These are phyloP conservation scores for Ophion costatus DNA, from an alignment of 2,888 invertebrate genomes.

Conservation along the genomic window DNA sequence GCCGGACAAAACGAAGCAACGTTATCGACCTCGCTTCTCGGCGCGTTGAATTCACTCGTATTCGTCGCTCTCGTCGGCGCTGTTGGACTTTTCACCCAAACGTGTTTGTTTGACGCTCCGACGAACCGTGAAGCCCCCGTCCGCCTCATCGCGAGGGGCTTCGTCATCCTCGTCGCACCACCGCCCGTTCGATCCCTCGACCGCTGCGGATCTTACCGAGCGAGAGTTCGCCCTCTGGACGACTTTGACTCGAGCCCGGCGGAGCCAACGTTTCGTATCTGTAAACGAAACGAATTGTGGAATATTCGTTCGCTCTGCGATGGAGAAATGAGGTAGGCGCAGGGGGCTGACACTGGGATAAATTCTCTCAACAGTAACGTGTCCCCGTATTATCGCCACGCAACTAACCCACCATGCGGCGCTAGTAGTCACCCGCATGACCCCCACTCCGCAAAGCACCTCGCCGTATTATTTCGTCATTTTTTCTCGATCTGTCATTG, in stretches of 20 bases:
- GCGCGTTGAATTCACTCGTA: background rate
- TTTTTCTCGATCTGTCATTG: no score
- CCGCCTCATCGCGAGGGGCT: slow-evolving; percentile 69
- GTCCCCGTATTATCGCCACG: no score
- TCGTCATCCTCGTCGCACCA: slow-evolving; percentile 60
- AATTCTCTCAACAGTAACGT: no score
- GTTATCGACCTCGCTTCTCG: slow-evolving; percentile 27
- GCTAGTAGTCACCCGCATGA: no score
- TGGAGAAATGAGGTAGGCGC: no score
- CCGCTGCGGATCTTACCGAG: background rate
- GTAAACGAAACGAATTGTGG: background rate
- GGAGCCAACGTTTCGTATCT: background rate
- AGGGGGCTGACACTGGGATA: no score
- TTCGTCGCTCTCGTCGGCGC: background rate
- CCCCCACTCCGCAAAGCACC: no score
- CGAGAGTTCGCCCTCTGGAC: background rate
- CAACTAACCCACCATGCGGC: no score
- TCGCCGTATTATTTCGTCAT: no score
- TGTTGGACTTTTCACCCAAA: slow-evolving; percentile 56
- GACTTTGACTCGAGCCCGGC: background rate
- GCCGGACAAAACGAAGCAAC: background rate
- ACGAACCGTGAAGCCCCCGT: slow-evolving; percentile 79
- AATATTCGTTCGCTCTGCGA: background rate
- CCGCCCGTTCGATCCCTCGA: slow-evolving; percentile 27
- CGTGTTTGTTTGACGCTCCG: slow-evolving; percentile 75